A percentile compares a stretch with the other conserved stretches of the same genome.
Evolutionary conservation across 2,888 invertebrate species (phyloP).

Genomic region (Sesia apiformis): DNA sequence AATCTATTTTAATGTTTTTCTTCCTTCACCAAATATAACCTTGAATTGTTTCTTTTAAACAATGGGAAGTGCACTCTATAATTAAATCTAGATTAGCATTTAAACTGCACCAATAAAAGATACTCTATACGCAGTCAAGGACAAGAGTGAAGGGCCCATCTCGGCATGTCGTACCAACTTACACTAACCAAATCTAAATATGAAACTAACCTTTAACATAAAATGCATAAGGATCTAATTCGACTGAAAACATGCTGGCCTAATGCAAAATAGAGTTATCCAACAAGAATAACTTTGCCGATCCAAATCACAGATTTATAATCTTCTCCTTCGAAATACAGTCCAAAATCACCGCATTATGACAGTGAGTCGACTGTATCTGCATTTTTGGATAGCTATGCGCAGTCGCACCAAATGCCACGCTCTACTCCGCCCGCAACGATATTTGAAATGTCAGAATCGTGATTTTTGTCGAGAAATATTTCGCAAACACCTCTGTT

Average conservation of each 20-base stretch:
- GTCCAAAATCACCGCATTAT: neutral
- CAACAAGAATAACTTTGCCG: neutral
- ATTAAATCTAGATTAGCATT: neutral
- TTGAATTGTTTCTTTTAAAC: no score
- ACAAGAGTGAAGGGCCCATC: conserved; percentile 18
- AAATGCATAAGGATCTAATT: neutral
- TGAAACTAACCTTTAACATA: neutral
- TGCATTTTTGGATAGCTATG: conserved; percentile 8
- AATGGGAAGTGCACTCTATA: neutral
- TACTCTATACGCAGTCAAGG: conserved; percentile 11
- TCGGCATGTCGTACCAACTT: neutral
- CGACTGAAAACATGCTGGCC: neutral
- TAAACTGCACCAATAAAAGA: neutral
- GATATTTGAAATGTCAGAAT: conserved; percentile 66
- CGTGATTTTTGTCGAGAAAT: conserved; percentile 67
- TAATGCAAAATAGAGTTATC: neutral
- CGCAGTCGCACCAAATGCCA: conserved; percentile 56
- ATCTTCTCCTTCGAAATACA: conserved; percentile 4
- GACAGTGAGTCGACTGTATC: neutral
- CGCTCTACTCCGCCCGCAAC: conserved; percentile 51
- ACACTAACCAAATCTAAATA: neutral
- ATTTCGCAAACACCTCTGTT: conserved; percentile 40
- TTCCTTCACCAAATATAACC: no score
- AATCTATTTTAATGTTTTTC: no score
- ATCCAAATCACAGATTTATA: conserved; percentile 3